A percentile compares a stretch with the other conserved stretches of the same genome.
Evolutionary conservation across 2,888 invertebrate genomes (phyloP).

Genomic region (Magallana nippona): DNA sequence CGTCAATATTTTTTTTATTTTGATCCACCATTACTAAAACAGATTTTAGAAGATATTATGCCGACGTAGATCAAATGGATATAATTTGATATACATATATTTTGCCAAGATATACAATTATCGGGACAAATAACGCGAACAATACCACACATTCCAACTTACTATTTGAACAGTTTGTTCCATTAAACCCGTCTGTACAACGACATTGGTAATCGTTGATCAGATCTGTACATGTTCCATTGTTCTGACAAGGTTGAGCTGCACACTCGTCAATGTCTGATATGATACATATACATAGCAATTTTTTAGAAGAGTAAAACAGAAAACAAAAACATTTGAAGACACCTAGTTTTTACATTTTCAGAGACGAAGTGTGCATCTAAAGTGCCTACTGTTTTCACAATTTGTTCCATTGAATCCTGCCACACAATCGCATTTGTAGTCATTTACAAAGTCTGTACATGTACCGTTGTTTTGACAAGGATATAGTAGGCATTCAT

Average conservation of each 20-base stretch:
- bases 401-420: slow-evolving; percentile 5
- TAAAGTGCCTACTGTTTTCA: not conserved
- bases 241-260: not conserved
- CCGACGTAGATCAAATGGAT: no score
- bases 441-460: not conserved
- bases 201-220: not conserved
- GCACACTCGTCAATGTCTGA: not conserved
- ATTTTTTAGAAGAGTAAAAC: no score
- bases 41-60: no score
- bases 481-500: slow-evolving; percentile 5
- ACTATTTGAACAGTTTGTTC: not conserved
- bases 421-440: not conserved
- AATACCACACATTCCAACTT: not conserved
- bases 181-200: not conserved
- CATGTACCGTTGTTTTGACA: slow-evolving; percentile 3
- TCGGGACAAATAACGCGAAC: no score
- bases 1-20: no score
- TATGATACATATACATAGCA: no score
- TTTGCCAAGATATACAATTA: no score
- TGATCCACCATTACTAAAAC: no score
- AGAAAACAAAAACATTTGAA: no score
- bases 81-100: no score
- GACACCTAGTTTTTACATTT: no score
- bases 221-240: not conserved
- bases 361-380: no score